Conservation (phyloP, 2,797 vertebrate genomes). For the Macropodus opercularis region DNA sequence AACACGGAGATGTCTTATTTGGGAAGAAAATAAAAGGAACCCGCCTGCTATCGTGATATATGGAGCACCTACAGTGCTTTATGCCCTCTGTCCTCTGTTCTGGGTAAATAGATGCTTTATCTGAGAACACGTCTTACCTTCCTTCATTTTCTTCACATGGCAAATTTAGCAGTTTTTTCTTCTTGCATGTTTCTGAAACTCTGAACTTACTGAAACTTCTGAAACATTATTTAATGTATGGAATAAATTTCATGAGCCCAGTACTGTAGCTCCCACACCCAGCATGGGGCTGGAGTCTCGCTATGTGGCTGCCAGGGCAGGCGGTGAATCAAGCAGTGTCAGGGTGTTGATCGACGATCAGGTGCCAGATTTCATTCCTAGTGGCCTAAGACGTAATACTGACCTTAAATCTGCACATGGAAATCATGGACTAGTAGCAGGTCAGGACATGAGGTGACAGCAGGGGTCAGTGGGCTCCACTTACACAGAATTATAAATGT, state of each 20-base stretch:
- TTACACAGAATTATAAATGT: slow-evolving; percentile 67
- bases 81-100: slow-evolving; percentile 21
- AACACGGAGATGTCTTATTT: slow-evolving; percentile 34
- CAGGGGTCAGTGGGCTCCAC: slow-evolving; percentile 54
- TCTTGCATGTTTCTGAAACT: slow-evolving; percentile 37
- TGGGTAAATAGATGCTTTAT: slow-evolving; percentile 34
- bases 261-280: slow-evolving; percentile 6
- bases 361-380: slow-evolving; percentile 46
- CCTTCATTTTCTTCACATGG: slow-evolving; percentile 23
- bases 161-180: slow-evolving; percentile 41
- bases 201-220: slow-evolving; percentile 43
- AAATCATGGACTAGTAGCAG: slow-evolving; percentile 67
- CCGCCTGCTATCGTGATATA: slow-evolving; percentile 32
- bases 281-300: slow-evolving; percentile 20
- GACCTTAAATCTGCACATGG: slow-evolving; percentile 48
- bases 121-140: slow-evolving; percentile 19
- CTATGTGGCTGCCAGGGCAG: slow-evolving; percentile 25
- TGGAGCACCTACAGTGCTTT: slow-evolving; percentile 12
- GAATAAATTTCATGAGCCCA: slow-evolving; percentile 45
- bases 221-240: no score
- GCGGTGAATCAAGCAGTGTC: slow-evolving; percentile 40
- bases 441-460: slow-evolving; percentile 46
- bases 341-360: slow-evolving; percentile 49
- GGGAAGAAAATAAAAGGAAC: neutral
- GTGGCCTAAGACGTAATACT: slow-evolving; percentile 60